phyloP scores from a whole-genome alignment of 2,113 vertebrate genomes.

The Peromyscus leucopus region DNA sequence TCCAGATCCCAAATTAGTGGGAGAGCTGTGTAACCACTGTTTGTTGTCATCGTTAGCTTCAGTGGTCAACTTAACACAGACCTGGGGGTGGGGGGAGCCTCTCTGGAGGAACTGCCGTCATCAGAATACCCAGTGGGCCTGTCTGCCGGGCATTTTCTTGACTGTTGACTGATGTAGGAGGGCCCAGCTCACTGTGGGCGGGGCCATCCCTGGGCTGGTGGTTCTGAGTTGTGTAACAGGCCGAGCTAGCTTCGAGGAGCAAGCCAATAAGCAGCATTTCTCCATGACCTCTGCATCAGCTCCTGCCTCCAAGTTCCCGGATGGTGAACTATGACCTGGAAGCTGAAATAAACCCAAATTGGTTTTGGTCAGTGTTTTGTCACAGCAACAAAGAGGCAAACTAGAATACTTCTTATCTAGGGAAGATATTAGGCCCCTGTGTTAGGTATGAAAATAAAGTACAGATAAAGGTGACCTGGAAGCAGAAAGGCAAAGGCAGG shows the following conservation, averaged over 20 bases:
- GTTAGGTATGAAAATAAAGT: constrained; percentile 41
- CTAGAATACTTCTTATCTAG: neutral
- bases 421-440: neutral
- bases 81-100: neutral
- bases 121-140: too few species aligned
- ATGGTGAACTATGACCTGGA: neutral
- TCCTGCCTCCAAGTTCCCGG: neutral
- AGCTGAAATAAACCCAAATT: neutral
- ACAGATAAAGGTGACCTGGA: neutral
- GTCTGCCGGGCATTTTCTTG: neutral
- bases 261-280: neutral
- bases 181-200: neutral
- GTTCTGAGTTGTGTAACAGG: neutral
- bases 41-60: neutral
- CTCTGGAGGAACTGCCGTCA: neutral
- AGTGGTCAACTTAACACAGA: neutral
- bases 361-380: neutral
- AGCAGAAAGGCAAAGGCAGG: too few species aligned
- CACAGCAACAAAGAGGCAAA: neutral
- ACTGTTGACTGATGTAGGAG: too few species aligned
- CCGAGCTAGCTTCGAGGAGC: neutral
- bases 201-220: neutral
- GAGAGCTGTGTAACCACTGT: neutral
- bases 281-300: neutral
- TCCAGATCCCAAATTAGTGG: neutral